Percentiles rank a stretch among this genome's conserved stretches.
These are phyloP conservation scores for Hemithea aestivaria DNA, from an alignment of 2,888 invertebrate genomes.

Conservation along the genomic window DNA sequence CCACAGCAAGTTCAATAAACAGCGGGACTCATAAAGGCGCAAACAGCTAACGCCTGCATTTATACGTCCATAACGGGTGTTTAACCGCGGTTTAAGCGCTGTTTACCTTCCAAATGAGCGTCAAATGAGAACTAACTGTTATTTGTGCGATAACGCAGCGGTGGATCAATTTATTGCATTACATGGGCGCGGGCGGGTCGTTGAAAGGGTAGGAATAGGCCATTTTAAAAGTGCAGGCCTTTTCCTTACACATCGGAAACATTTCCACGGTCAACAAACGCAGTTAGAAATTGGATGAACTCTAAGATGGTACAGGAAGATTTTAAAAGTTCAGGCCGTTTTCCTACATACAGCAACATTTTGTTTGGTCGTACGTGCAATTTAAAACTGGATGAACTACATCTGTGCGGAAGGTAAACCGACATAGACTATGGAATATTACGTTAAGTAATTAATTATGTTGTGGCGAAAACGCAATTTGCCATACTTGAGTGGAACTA, in stretches of 20 bases:
- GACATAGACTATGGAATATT: slow-evolving; percentile 22
- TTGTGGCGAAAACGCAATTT: too few species aligned
- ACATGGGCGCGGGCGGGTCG: slow-evolving; percentile 34
- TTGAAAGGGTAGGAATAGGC: slow-evolving; percentile 17
- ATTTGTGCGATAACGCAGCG: slow-evolving; percentile 57
- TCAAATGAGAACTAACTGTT: slow-evolving; percentile 66
- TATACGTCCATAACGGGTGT: slow-evolving; percentile 53
- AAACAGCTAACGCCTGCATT: slow-evolving; percentile 52
- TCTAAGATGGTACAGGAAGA: too few species aligned
- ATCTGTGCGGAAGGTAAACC: slow-evolving; percentile 5
- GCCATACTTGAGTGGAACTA: too few species aligned
- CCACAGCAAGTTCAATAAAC: slow-evolving; percentile 15
- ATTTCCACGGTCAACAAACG: too few species aligned
- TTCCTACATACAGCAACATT: too few species aligned
- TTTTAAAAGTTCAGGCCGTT: too few species aligned
- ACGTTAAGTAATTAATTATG: too few species aligned
- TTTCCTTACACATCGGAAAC: too few species aligned
- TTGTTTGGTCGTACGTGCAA: too few species aligned
- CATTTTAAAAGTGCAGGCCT: too few species aligned
- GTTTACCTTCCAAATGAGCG: slow-evolving; percentile 64
- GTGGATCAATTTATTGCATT: slow-evolving; percentile 53
- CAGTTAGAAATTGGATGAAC: too few species aligned
- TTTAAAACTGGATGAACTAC: too few species aligned
- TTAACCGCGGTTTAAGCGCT: slow-evolving; percentile 37
- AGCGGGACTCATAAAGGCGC: slow-evolving; percentile 29